Percentiles rank a stretch among this genome's conserved stretches.
Evolutionary conservation across 2,888 invertebrate species (phyloP).

Genomic region (Petrophora chlorosata): DNA sequence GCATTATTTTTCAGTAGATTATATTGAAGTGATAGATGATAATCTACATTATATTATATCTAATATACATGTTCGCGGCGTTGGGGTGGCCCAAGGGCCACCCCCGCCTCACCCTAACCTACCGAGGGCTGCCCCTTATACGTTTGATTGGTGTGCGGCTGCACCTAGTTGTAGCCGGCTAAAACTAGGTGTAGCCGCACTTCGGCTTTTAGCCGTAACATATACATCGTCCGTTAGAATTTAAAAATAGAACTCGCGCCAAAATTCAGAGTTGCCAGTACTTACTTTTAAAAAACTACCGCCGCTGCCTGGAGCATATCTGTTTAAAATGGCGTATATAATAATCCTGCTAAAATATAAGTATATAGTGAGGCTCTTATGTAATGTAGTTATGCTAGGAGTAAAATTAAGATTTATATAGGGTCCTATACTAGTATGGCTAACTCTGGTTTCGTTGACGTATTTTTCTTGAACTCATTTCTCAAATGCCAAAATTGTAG

Average conservation of each 20-base stretch:
- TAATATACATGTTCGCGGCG: too few species aligned
- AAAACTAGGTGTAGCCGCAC: too few species aligned
- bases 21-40: too few species aligned
- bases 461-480: slow-evolving; percentile 10
- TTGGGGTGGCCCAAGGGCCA: too few species aligned
- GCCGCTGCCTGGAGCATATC: background rate
- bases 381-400: slow-evolving; percentile 23
- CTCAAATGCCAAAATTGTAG: background rate
- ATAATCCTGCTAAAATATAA: slow-evolving; percentile 16
- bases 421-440: slow-evolving; percentile 6
- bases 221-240: slow-evolving; percentile 11
- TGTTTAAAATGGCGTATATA: slow-evolving; percentile 1
- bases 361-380: slow-evolving; percentile 39
- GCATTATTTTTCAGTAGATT: too few species aligned
- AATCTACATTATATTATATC: too few species aligned
- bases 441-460: background rate
- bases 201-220: too few species aligned
- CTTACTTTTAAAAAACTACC: slow-evolving; percentile 10
- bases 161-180: too few species aligned
- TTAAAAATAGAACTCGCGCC: slow-evolving; percentile 8
- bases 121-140: too few species aligned
- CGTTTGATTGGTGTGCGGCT: too few species aligned
- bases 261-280: slow-evolving; percentile 21
- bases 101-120: too few species aligned
- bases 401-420: slow-evolving; percentile 5